These are phyloP conservation scores for Amblyraja radiata DNA, from an alignment of 2,797 vertebrate species.

Conservation along the genomic window DNA sequence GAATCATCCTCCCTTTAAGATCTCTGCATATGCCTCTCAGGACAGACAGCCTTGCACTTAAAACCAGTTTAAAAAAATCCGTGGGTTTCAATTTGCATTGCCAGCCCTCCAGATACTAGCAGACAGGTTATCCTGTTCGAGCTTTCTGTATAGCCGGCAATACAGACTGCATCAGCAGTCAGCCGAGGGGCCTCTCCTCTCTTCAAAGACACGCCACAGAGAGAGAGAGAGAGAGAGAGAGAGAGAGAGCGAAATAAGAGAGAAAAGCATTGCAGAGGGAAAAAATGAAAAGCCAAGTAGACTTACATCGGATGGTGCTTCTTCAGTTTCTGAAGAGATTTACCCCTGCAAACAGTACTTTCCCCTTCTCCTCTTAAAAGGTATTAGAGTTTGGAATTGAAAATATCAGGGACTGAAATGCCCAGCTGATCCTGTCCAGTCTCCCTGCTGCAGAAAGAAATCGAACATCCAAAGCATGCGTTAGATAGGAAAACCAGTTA, in stretches of 20 bases:
- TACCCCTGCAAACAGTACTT: not conserved
- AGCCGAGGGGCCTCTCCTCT: constrained; percentile 6
- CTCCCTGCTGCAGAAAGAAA: constrained; percentile 16
- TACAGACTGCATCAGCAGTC: constrained; percentile 23
- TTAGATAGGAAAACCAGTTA: not conserved
- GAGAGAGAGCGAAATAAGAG: too few species aligned
- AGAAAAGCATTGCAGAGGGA: constrained; percentile 6
- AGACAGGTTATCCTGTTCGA: constrained; percentile 17
- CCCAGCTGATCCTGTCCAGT: not conserved
- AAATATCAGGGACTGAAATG: not conserved
- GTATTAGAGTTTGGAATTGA: not conserved
- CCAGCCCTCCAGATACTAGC: not conserved
- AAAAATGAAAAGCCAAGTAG: not conserved
- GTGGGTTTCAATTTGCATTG: constrained; percentile 26
- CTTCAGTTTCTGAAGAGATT: not conserved
- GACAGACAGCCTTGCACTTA: not conserved
- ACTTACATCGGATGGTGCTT: constrained; percentile 10
- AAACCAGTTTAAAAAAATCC: not conserved
- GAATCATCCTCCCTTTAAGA: not conserved
- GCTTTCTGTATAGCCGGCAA: not conserved
- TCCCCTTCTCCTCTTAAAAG: not conserved
- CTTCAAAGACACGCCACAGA: constrained; percentile 16
- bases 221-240: not conserved
- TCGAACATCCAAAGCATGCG: constrained; percentile 27
- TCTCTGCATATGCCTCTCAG: constrained; percentile 5